Percentiles rank a stretch among this genome's conserved stretches.
phyloP scores from a whole-genome alignment of 2,888 invertebrate species.

The Euclidia mi region DNA sequence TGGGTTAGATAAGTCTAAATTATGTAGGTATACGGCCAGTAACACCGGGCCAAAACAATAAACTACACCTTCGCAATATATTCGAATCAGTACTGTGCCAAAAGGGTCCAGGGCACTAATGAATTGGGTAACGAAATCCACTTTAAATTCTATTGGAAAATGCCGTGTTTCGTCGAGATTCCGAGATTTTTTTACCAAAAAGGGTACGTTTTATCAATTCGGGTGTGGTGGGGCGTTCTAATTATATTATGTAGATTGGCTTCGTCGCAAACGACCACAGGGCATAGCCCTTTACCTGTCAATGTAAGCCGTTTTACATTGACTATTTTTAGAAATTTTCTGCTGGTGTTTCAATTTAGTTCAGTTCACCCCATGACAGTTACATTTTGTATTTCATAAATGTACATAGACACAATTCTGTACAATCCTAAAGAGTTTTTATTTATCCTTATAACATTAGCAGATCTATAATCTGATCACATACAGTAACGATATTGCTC shows the following conservation, averaged over 20 bases:
- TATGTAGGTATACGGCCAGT: background rate
- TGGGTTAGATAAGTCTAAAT: too few relatives aligned
- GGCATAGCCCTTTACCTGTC: conserved; percentile 17
- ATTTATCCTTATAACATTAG: too few relatives aligned
- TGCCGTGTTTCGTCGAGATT: conserved; percentile 37
- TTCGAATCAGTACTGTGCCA: conserved; percentile 12
- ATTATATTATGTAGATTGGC: conserved; percentile 60
- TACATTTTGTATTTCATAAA: background rate
- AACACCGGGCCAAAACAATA: background rate
- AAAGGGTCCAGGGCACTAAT: conserved; percentile 39
- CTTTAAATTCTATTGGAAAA: conserved; percentile 58
- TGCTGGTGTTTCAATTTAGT: conserved; percentile 4
- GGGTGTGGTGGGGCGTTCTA: conserved; percentile 41
- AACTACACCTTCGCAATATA: conserved; percentile 13
- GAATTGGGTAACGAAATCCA: conserved; percentile 53
- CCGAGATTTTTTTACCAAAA: conserved; percentile 45
- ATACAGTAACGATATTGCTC: too few relatives aligned
- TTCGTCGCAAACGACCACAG: conserved; percentile 21
- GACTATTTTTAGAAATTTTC: conserved; percentile 7
- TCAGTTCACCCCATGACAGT: background rate
- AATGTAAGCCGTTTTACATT: conserved; percentile 17
- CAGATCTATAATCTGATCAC: too few relatives aligned
- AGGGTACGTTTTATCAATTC: conserved; percentile 56
- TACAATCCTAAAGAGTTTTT: too few relatives aligned
- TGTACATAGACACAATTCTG: too few relatives aligned